Evolutionary conservation across 92 coral and sea anemone species (phyloP), one percentile per base, ranked within the genome.

Genomic region (Desmophyllum pertusum): DNA sequence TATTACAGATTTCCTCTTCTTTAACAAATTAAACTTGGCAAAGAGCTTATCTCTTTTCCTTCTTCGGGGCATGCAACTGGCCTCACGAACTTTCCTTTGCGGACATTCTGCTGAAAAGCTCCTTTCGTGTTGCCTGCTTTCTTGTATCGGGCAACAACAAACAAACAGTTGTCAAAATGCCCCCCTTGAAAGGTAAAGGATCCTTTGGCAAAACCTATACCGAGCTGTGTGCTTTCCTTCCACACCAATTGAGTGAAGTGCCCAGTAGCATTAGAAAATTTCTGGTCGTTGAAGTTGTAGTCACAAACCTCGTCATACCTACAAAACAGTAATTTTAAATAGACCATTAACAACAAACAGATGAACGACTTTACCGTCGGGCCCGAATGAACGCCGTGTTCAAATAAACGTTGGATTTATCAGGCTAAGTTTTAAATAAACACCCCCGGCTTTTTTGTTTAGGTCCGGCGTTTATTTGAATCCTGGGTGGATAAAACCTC

Each of bases 291-390:
- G 86, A 91, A 88, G 30, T 83, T 50, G 63, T 91, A 91, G 14
- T 77, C 91, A 64, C 94, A 91, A 13, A 91, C 88, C 81, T 88
- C 94, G 19, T 81, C 81, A 67, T 91, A 91, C 94, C 94, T 91
- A 29, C 27, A 38, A 3, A 66, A 62, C 48, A 43, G 10, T 43
- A 43, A n/a, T n/a, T 43, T 43, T 43, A 43, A 7, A 7, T 7
- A 43, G 10, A n/a, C n/a, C n/a, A n/a, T n/a, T n/a, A n/a, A n/a
- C n/a, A n/a, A n/a, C n/a, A n/a, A n/a, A n/a, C n/a, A n/a, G n/a
- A n/a, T n/a, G 48, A 43, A 7, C 11, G 48, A 3, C 11, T 43
- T 43, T n/a, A n/a, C n/a, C n/a, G n/a, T 43, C 0, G 48, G 48
- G 48, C 1, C 48, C 10, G 1, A 10, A 7, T 43, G 48, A 7